Evolutionary conservation across 2,113 vertebrate genomes (phyloP).

Genomic region (Sceloporus undulatus): DNA sequence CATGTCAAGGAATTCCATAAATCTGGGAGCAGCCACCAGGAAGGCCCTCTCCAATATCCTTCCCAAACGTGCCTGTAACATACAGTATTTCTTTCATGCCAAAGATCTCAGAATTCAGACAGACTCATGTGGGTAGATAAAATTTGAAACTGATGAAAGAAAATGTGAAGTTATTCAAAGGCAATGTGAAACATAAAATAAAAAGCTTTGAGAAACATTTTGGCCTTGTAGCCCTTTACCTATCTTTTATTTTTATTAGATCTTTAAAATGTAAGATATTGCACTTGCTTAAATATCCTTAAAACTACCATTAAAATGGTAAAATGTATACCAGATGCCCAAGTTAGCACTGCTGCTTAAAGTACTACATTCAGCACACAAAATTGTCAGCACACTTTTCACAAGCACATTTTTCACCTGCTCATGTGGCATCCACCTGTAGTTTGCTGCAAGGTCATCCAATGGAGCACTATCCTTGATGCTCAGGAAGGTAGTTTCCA

Average conservation of each 20-base stretch:
- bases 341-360: conserved; percentile 11
- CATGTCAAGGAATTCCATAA: too few relatives aligned
- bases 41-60: too few relatives aligned
- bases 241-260: conserved; percentile 39
- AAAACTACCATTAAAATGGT: conserved; percentile 58
- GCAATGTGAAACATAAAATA: not conserved
- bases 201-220: not conserved
- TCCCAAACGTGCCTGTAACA: too few relatives aligned
- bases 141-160: not conserved
- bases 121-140: too few relatives aligned
- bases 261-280: conserved; percentile 49
- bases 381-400: conserved; percentile 66
- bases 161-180: not conserved
- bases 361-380: conserved; percentile 62
- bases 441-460: conserved; percentile 45
- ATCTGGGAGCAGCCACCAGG: too few relatives aligned
- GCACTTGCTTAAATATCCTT: conserved; percentile 68
- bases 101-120: too few relatives aligned
- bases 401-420: conserved; percentile 62
- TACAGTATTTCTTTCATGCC: too few relatives aligned
- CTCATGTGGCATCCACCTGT: conserved; percentile 73
- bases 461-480: conserved; percentile 28
- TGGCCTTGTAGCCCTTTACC: conserved; percentile 28
- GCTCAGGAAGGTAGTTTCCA: not conserved
- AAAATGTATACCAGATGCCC: conserved; percentile 67